Evolutionary conservation across 2,888 invertebrate species (phyloP).

Genomic region (Diadegma fenestrale): DNA sequence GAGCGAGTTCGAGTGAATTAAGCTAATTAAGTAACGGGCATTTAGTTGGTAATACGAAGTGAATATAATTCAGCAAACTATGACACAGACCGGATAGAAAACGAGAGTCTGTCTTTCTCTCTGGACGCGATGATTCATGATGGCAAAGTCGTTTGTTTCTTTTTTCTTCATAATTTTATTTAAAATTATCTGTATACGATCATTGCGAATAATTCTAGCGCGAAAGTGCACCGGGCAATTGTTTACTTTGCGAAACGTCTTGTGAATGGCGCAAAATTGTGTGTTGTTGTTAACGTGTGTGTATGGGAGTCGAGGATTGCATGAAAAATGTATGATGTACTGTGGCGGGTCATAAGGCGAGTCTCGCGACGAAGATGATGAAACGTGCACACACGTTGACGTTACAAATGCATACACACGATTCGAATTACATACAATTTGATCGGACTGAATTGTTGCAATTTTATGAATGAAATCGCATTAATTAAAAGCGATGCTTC

Average conservation of each 20-base stretch:
- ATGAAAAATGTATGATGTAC: conserved; percentile 40
- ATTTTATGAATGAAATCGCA: conserved; percentile 67
- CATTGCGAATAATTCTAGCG: conserved; percentile 53
- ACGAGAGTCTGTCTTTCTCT: conserved; percentile 22
- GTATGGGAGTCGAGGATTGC: conserved; percentile 11
- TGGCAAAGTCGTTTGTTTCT: neutral
- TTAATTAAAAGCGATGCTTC: conserved; percentile 53
- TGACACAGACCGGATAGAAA: conserved; percentile 64
- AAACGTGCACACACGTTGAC: neutral
- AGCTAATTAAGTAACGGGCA: conserved; percentile 39
- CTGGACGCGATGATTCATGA: conserved; percentile 58
- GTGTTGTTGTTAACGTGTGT: conserved; percentile 1
- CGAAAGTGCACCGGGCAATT: conserved; percentile 54
- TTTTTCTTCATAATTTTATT: conserved; percentile 23
- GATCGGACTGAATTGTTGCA: conserved; percentile 50
- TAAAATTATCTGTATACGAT: conserved; percentile 47
- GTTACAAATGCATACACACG: conserved; percentile 8
- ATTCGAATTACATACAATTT: conserved; percentile 34
- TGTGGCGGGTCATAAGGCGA: conserved; percentile 12
- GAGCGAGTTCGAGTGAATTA: conserved; percentile 29
- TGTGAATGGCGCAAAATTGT: conserved; percentile 62
- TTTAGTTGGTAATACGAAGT: conserved; percentile 26
- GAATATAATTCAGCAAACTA: conserved; percentile 18
- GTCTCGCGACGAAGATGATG: conserved; percentile 48
- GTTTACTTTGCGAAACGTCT: conserved; percentile 67